Base-by-base conservation (phyloP, 2,113 vertebrate genomes). In the Prunella himalayana region DNA sequence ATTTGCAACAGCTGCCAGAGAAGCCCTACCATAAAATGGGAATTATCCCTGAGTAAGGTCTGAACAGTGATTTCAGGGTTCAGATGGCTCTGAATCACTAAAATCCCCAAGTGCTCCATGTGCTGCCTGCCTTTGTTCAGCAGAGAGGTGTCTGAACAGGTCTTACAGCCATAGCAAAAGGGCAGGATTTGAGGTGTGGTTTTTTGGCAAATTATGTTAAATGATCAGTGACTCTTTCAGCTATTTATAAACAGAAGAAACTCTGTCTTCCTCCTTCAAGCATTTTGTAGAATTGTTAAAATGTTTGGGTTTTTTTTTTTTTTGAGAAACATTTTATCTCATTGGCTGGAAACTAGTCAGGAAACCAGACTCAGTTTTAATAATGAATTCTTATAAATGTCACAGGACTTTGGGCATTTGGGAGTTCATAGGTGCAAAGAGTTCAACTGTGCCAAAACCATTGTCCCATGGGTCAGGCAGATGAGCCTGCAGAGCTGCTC, bases 101-200 rank as follows among this genome's bases (percentile, higher is more conserved):
- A 68, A 93, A 86, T 2, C 17, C 22, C 54, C 35, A 44, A 69
- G 45, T 69, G 24, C 33, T 51, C 42, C 21, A 2, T 30, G 19
- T 41, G 31, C 14, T 83, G 47, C 54, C 64, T 88, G 50, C 42
- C 53, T 35, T 80, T 47, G 21, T 47, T 92, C 76, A 60, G 64
- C 22, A 60, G 24, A 91, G 79, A 94, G 24, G 35, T 88, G 83
- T 70, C 64, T 83, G 82, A 71, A 86, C 91, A 88, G 65, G 56
- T 56, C 66, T 61, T n/a, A 53, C 0, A 1, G 65, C 8, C 35
- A 33, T 0, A 49, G 37, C 49, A 30, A 85, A 85, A 88, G 77
- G 51, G 20, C 31, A 87, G 45, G 25, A 53, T 65, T 37, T 44
- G 70, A 78, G 49, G 70, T 51, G 35, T 71, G 63, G 0, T 49